Evolutionary conservation across 2,113 vertebrate species (phyloP).

Genomic region (Boulengeromyrus knoepffleri): DNA sequence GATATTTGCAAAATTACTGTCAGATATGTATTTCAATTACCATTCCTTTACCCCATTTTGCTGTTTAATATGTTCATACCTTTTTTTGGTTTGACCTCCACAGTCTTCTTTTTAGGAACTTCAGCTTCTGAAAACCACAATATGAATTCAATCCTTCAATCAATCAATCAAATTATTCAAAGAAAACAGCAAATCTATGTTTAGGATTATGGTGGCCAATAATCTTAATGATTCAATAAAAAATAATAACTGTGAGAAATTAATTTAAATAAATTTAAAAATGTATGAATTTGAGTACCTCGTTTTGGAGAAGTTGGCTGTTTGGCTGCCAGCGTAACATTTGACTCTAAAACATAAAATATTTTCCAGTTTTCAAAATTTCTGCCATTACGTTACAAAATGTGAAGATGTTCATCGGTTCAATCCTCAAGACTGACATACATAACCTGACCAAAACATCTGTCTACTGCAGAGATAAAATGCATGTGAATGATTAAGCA

Average conservation of each 20-base stretch:
- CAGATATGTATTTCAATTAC: not conserved
- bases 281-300: not conserved
- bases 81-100: not conserved
- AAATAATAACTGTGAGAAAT: not conserved
- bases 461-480: not conserved
- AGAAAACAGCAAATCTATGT: not conserved
- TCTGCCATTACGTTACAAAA: not conserved
- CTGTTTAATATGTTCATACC: not conserved
- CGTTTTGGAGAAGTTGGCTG: not conserved
- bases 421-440: not conserved
- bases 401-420: not conserved
- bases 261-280: not conserved
- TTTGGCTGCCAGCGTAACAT: not conserved
- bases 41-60: not conserved
- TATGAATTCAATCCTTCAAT: not conserved
- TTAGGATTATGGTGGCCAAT: not conserved
- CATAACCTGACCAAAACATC: not conserved
- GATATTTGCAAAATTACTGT: too few species aligned
- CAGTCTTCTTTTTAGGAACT: not conserved
- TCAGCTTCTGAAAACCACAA: conserved; percentile 1
- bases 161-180: not conserved
- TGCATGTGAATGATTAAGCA: not conserved
- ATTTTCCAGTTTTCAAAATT: not conserved
- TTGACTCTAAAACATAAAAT: conserved; percentile 1
- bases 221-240: not conserved